Evolutionary conservation across 2,797 vertebrate species (phyloP).

Genomic region (Leontocebus nigricollis): DNA sequence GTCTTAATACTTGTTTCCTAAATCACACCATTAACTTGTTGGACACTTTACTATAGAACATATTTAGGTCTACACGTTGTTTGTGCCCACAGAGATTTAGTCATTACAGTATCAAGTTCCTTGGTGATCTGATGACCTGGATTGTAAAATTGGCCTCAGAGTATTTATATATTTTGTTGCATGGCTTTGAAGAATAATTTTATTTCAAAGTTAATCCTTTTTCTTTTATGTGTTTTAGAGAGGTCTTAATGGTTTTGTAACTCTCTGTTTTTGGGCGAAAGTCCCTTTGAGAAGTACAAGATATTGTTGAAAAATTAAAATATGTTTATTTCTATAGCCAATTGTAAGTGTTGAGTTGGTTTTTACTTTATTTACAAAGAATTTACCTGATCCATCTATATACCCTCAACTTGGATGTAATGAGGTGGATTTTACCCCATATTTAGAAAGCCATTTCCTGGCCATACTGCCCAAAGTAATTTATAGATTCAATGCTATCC

Average conservation of each 20-base stretch:
- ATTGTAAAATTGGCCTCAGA: not conserved
- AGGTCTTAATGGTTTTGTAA: not conserved
- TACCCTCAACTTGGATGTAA: not conserved
- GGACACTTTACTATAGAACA: not conserved
- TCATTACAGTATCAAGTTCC: not conserved
- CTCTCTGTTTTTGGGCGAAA: not conserved
- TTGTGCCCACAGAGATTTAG: not conserved
- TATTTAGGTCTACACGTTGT: not conserved
- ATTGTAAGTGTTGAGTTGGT: not conserved
- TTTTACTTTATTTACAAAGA: not conserved
- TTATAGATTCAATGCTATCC: too few species aligned
- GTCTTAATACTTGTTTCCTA: not conserved
- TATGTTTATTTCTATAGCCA: not conserved
- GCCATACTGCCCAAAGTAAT: too few species aligned
- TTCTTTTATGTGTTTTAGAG: not conserved
- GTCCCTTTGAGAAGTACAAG: not conserved
- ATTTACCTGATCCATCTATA: not conserved
- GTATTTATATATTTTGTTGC: not conserved
- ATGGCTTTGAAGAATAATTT: not conserved
- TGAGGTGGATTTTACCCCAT: not conserved
- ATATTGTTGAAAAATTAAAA: not conserved
- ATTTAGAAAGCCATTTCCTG: not conserved
- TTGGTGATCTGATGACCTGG: not conserved
- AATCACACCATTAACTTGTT: not conserved
- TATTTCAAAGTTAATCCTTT: not conserved